These are phyloP conservation scores for Hephaestus fuliginosus DNA, from an alignment of 2,797 vertebrate genomes.

Conservation along the genomic window DNA sequence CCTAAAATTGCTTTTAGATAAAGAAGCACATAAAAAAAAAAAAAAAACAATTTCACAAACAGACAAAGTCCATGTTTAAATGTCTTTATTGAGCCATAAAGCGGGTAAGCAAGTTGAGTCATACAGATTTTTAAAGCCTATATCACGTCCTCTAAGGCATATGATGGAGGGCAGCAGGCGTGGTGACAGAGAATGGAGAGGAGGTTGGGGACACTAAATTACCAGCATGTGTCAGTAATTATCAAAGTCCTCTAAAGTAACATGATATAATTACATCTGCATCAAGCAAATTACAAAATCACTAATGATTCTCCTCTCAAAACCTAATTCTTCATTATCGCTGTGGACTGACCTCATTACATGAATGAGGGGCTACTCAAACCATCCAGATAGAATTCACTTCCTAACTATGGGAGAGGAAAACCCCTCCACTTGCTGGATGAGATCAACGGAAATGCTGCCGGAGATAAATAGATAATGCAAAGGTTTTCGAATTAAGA, in stretches of 20 bases:
- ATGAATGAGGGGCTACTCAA: slow-evolving; percentile 52
- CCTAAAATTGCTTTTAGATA: no score
- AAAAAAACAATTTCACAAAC: not conserved
- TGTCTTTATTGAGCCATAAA: not conserved
- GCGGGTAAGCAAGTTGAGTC: not conserved
- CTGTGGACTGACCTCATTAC: slow-evolving; percentile 68
- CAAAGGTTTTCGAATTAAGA: slow-evolving; percentile 15
- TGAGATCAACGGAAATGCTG: not conserved
- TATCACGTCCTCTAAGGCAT: not conserved
- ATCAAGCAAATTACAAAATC: slow-evolving; percentile 79
- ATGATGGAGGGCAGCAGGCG: slow-evolving; percentile 25
- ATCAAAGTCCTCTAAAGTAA: slow-evolving; percentile 80
- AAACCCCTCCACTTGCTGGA: not conserved
- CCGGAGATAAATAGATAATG: not conserved
- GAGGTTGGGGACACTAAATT: slow-evolving; percentile 68
- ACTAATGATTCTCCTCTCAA: slow-evolving; percentile 74
- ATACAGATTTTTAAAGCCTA: not conserved
- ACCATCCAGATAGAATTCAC: slow-evolving; percentile 44
- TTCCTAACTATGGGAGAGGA: slow-evolving; percentile 17
- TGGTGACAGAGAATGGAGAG: slow-evolving; percentile 34
- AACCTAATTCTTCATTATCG: slow-evolving; percentile 75
- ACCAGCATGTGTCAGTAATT: slow-evolving; percentile 80
- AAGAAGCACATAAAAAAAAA: not conserved
- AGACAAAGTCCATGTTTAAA: not conserved
- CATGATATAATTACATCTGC: slow-evolving; percentile 80